A percentile compares a stretch with the other conserved stretches of the same genome.
phyloP scores from a whole-genome alignment of 2,888 invertebrate genomes.

The Girardia tigrina region DNA sequence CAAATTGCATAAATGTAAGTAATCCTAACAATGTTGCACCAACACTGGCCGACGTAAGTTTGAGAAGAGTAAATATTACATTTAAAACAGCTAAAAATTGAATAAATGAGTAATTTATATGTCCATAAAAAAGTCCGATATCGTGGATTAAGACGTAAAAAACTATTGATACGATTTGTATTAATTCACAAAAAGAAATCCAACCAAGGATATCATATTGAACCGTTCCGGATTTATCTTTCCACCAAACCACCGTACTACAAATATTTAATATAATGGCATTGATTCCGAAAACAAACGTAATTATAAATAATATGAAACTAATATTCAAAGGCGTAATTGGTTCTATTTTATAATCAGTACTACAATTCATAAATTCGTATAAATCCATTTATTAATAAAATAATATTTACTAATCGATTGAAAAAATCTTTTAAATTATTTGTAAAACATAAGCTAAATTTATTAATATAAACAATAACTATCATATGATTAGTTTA shows the following conservation, averaged over 20 bases:
- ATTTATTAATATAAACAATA: no score
- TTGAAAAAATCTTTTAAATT: no score
- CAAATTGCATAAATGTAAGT: background rate
- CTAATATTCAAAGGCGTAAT: background rate
- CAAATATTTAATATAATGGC: background rate
- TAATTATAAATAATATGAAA: background rate
- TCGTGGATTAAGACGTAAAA: background rate
- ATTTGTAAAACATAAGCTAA: no score
- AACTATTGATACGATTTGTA: background rate
- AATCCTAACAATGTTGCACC: background rate
- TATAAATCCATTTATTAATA: constrained; percentile 23
- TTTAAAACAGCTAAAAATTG: background rate
- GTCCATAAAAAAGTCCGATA: background rate
- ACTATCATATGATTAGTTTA: no score
- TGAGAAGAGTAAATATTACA: background rate
- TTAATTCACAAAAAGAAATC: constrained; percentile 9
- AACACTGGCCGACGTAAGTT: background rate
- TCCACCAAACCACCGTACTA: background rate
- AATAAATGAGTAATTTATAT: background rate
- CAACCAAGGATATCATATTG: background rate
- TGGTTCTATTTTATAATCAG: background rate
- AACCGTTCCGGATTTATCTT: background rate
- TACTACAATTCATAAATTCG: background rate
- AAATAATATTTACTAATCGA: no score
- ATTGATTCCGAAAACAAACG: background rate